Percentiles rank a stretch among this genome's conserved stretches.
Evolutionary conservation across 2,797 vertebrate species (phyloP).

Genomic region (Chloroceryle inda): DNA sequence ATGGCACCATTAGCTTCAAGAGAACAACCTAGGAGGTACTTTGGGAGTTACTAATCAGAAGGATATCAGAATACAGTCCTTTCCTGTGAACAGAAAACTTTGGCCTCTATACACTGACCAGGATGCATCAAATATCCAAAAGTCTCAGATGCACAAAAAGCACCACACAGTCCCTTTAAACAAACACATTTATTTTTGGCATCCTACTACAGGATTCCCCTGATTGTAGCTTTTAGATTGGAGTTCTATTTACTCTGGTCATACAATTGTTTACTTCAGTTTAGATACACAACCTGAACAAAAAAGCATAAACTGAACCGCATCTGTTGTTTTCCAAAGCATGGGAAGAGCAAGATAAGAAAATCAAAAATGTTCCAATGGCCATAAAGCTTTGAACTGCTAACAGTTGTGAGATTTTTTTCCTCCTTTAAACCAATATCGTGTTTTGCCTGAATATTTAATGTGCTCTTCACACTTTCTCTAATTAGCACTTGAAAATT

Average conservation of each 20-base stretch:
- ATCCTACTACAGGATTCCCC: neutral
- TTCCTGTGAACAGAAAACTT: neutral
- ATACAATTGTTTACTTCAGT: neutral
- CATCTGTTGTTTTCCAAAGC: neutral
- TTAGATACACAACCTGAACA: constrained; percentile 22
- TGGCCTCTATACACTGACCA: neutral
- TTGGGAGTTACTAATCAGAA: neutral
- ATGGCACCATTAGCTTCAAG: neutral
- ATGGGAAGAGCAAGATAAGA: constrained; percentile 35
- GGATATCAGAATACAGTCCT: neutral
- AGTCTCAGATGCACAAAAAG: neutral
- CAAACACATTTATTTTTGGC: neutral
- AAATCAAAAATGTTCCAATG: constrained; percentile 31
- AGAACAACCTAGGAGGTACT: neutral
- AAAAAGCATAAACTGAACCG: neutral
- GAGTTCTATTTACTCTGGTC: neutral
- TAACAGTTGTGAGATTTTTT: neutral
- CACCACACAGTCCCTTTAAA: neutral
- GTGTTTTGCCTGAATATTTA: constrained; percentile 29
- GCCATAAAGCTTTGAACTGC: constrained; percentile 29
- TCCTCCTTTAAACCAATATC: neutral
- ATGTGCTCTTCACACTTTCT: constrained; percentile 30
- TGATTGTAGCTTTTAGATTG: neutral
- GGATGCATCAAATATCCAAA: neutral
- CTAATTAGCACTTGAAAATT: constrained; percentile 59